These are phyloP conservation scores for Poecilia latipinna DNA, from an alignment of 2,113 vertebrate species.

Conservation along the genomic window DNA sequence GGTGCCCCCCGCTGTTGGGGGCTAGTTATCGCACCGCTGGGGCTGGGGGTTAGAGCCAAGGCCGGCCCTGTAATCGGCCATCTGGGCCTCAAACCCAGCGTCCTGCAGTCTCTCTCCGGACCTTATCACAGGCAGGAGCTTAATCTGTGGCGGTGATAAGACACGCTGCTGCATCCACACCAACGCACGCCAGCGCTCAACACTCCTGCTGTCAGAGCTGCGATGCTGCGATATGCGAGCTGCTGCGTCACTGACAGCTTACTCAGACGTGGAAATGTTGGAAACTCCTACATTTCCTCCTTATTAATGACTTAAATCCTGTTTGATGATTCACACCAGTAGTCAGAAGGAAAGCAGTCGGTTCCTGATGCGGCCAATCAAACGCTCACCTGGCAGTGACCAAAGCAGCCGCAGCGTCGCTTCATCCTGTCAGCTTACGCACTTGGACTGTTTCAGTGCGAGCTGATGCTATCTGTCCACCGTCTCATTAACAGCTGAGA, in stretches of 20 bases:
- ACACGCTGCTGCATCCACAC: slow-evolving; percentile 21
- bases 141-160: slow-evolving; percentile 69
- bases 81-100: slow-evolving; percentile 43
- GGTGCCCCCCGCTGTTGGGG: slow-evolving; percentile 5
- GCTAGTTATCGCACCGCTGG: slow-evolving; percentile 55
- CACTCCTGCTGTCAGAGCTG: slow-evolving; percentile 16
- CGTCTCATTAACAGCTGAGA: slow-evolving; percentile 60
- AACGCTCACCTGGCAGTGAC: neutral
- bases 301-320: slow-evolving; percentile 4
- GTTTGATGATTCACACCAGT: slow-evolving; percentile 11
- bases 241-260: slow-evolving; percentile 8
- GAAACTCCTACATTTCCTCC: slow-evolving; percentile 29
- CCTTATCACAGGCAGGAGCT: slow-evolving; percentile 64
- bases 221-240: slow-evolving; percentile 11
- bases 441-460: slow-evolving; percentile 14
- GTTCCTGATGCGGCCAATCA: neutral
- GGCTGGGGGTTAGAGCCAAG: slow-evolving; percentile 1
- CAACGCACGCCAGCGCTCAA: slow-evolving; percentile 2
- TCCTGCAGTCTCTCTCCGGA: slow-evolving; percentile 51
- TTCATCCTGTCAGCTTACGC: neutral
- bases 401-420: neutral
- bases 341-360: neutral
- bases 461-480: slow-evolving; percentile 47
- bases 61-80: slow-evolving; percentile 55
- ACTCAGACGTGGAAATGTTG: slow-evolving; percentile 15